Percentiles rank a stretch among this genome's conserved stretches.
Evolutionary conservation across 2,888 invertebrate genomes (phyloP).

Genomic region (Polietes domitor): DNA sequence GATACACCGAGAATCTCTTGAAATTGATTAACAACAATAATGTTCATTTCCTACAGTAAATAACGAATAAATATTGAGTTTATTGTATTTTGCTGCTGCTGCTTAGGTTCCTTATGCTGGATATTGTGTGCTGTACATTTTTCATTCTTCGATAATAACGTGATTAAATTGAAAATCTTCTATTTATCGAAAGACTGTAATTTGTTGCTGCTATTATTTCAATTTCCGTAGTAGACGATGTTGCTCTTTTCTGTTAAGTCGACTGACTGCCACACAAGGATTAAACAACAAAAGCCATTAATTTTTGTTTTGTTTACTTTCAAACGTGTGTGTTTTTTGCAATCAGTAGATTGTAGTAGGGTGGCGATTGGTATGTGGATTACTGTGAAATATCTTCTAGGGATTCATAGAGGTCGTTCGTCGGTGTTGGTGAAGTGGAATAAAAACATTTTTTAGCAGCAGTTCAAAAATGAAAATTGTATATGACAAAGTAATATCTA

Average conservation of each 20-base stretch:
- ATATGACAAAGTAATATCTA: too few relatives aligned
- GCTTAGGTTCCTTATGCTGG: conserved; percentile 61
- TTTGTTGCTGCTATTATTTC: conserved; percentile 54
- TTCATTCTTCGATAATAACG: conserved; percentile 38
- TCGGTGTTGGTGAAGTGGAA: too few relatives aligned
- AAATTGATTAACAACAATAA: conserved; percentile 79
- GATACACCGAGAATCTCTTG: not conserved
- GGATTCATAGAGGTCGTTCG: too few relatives aligned
- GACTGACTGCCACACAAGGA: conserved; percentile 29
- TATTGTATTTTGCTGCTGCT: conserved; percentile 73
- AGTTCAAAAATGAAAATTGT: too few relatives aligned
- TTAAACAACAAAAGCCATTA: conserved; percentile 50
- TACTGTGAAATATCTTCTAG: not conserved
- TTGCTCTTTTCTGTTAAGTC: conserved; percentile 31
- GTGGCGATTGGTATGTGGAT: not conserved
- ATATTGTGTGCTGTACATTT: conserved; percentile 1
- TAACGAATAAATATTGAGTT: conserved; percentile 78
- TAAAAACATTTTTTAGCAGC: too few relatives aligned
- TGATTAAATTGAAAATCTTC: conserved; percentile 45
- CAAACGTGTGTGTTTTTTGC: not conserved
- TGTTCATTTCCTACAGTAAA: conserved; percentile 71
- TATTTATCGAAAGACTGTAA: conserved; percentile 42
- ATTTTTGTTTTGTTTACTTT: conserved; percentile 22
- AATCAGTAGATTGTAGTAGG: not conserved
- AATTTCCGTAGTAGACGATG: conserved; percentile 60